Evolutionary conservation across 2,888 invertebrate genomes (phyloP).

Genomic region (Pterobdella sp.): DNA sequence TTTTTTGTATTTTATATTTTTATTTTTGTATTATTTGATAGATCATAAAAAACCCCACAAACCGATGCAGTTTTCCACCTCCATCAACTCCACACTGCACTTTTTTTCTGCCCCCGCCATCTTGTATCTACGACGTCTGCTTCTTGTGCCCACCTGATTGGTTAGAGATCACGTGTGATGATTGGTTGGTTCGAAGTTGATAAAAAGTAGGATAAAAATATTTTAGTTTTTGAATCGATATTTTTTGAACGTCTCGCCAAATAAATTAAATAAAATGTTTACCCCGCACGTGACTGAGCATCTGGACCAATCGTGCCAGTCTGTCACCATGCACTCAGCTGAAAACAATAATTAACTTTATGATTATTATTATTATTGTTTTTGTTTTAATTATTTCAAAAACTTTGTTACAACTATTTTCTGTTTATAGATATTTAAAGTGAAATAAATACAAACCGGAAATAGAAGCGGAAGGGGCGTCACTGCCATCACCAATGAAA

Average conservation of each 20-base stretch:
- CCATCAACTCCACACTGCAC: slow-evolving; percentile 43
- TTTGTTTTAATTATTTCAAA: background rate
- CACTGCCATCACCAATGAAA: background rate
- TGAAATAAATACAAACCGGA: background rate
- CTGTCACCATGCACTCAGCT: slow-evolving; percentile 60
- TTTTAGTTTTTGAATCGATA: too few relatives aligned
- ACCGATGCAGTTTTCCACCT: slow-evolving; percentile 47
- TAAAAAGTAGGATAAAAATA: too few relatives aligned
- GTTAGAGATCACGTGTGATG: too few relatives aligned
- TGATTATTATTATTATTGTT: background rate
- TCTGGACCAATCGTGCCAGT: slow-evolving; percentile 54
- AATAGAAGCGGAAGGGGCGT: background rate
- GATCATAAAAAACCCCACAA: background rate
- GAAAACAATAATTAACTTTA: background rate
- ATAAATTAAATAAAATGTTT: too few relatives aligned
- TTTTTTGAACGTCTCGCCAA: too few relatives aligned
- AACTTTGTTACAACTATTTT: background rate
- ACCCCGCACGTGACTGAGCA: slow-evolving; percentile 54
- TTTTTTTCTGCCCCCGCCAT: slow-evolving; percentile 42
- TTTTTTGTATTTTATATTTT: background rate
- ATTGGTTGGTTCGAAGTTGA: too few relatives aligned
- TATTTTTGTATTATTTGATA: background rate
- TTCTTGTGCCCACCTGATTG: slow-evolving; percentile 58
- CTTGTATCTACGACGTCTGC: slow-evolving; percentile 54
- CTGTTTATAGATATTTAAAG: background rate